A percentile compares a stretch with the other conserved stretches of the same genome.
Conservation (phyloP, 2,888 invertebrate species). For the Drosophila leonis region DNA sequence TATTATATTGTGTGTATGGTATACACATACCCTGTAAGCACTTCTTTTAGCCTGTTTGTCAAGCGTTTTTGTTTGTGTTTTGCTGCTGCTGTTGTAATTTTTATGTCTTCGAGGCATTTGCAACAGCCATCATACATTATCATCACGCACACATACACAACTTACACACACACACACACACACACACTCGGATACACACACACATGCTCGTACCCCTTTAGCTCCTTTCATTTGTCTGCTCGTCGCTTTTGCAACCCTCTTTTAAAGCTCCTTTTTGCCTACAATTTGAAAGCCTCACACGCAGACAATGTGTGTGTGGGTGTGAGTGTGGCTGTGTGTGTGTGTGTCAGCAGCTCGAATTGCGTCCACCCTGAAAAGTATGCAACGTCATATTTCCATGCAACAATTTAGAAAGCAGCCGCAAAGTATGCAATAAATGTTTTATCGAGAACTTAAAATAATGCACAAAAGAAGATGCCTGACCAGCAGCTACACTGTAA, state of each 20-base stretch:
- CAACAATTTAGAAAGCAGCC: constrained; percentile 17
- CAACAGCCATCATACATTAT: constrained; percentile 14
- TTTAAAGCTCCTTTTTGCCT: constrained; percentile 13
- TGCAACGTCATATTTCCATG: constrained; percentile 16
- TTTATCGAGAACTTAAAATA: background rate
- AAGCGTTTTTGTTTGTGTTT: constrained; percentile 28
- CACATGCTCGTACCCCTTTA: background rate
- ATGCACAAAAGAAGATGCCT: background rate
- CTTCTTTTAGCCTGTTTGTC: constrained; percentile 19
- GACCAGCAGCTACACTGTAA: background rate
- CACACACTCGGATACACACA: background rate
- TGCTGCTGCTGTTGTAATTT: constrained; percentile 46
- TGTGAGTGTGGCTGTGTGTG: background rate
- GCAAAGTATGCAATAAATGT: constrained; percentile 42
- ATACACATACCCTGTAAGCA: background rate
- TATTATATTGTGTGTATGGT: background rate
- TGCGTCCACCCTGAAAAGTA: constrained; percentile 27
- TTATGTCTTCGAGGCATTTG: constrained; percentile 50
- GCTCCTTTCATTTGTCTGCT: constrained; percentile 12
- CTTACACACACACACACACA: background rate
- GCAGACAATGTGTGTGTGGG: background rate
- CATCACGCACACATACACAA: background rate
- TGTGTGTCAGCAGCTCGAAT: constrained; percentile 21
- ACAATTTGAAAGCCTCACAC: constrained; percentile 1
- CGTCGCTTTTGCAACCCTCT: constrained; percentile 49